phyloP scores from a whole-genome alignment of 1,140 invertebrate genomes.

The Metaphire vulgaris region DNA sequence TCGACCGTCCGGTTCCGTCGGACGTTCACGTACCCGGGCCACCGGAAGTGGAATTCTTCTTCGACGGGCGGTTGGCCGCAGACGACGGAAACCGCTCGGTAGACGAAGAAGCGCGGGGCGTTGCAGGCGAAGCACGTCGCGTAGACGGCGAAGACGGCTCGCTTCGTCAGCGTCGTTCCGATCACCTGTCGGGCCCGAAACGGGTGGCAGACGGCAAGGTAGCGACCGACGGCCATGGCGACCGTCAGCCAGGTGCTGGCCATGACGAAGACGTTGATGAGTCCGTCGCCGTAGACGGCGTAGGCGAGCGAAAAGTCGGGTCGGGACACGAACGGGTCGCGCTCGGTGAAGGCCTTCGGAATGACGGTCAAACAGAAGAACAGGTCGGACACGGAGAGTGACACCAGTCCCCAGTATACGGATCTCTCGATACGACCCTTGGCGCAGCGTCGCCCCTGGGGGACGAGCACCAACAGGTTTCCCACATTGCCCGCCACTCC shows the following conservation, averaged over 20 bases:
- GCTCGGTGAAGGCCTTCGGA: not conserved
- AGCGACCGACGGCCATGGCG: constrained; percentile 46
- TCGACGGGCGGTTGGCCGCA: constrained; percentile 34
- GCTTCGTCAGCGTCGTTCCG: constrained; percentile 38
- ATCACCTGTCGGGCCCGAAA: constrained; percentile 45
- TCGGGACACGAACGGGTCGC: not conserved
- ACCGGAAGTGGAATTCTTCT: constrained; percentile 26
- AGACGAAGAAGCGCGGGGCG: constrained; percentile 42
- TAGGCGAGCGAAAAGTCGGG: constrained; percentile 14
- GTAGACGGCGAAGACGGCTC: constrained; percentile 40
- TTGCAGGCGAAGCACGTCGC: constrained; percentile 37
- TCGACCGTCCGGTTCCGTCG: not conserved
- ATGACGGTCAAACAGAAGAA: constrained; percentile 19
- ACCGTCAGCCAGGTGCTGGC: constrained; percentile 47
- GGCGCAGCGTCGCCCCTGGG: constrained; percentile 11
- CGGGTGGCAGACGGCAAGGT: constrained; percentile 48
- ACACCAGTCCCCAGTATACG: constrained; percentile 16
- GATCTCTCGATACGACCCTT: constrained; percentile 16
- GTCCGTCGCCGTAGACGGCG: constrained; percentile 30
- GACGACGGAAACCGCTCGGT: constrained; percentile 31
- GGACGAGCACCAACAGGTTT: constrained; percentile 15
- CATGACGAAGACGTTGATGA: constrained; percentile 45
- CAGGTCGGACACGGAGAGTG: constrained; percentile 3
- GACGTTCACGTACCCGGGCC: not conserved
- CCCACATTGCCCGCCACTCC: constrained; percentile 11